A percentile compares a stretch with the other conserved stretches of the same genome.
Evolutionary conservation across 1,140 invertebrate species (phyloP).

Genomic region (Hylyphantes graminicola): DNA sequence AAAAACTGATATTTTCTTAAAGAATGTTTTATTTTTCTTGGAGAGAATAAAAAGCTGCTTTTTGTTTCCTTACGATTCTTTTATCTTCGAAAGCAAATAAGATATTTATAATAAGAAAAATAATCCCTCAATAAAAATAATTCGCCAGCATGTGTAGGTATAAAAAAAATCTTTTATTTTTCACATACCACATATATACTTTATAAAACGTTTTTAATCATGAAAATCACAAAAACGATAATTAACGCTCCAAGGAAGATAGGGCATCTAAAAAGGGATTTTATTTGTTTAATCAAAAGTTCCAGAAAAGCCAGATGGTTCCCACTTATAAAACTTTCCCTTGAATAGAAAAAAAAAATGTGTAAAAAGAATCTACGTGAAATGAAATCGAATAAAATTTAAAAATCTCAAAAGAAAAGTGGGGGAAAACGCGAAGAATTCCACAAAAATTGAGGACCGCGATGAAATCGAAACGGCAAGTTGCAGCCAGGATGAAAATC

Average conservation of each 20-base stretch:
- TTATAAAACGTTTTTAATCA: too few species aligned
- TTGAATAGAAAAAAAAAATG: neutral
- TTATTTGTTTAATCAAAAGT: slow-evolving; percentile 45
- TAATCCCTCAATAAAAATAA: too few species aligned
- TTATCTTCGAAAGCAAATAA: too few species aligned
- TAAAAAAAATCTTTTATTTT: too few species aligned
- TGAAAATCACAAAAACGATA: slow-evolving; percentile 3
- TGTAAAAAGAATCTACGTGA: neutral
- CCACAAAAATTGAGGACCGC: slow-evolving; percentile 43
- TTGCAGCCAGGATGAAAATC: slow-evolving; percentile 19
- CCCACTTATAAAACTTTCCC: neutral
- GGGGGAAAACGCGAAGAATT: slow-evolving; percentile 22
- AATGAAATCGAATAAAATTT: slow-evolving; percentile 42
- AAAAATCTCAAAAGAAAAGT: slow-evolving; percentile 15
- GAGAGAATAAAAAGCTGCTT: too few species aligned
- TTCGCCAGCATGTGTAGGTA: too few species aligned
- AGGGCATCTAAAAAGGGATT: neutral
- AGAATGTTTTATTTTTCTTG: too few species aligned
- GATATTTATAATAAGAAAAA: too few species aligned
- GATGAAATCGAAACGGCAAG: slow-evolving; percentile 57
- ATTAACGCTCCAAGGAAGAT: slow-evolving; percentile 16
- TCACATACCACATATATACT: too few species aligned
- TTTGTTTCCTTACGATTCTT: too few species aligned
- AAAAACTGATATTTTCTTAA: too few species aligned
- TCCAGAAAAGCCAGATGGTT: slow-evolving; percentile 36